Evolutionary conservation across 1,140 invertebrate genomes (phyloP), one percentile per base, ranked within the genome.

Genomic region (Cotesia vestalis): DNA sequence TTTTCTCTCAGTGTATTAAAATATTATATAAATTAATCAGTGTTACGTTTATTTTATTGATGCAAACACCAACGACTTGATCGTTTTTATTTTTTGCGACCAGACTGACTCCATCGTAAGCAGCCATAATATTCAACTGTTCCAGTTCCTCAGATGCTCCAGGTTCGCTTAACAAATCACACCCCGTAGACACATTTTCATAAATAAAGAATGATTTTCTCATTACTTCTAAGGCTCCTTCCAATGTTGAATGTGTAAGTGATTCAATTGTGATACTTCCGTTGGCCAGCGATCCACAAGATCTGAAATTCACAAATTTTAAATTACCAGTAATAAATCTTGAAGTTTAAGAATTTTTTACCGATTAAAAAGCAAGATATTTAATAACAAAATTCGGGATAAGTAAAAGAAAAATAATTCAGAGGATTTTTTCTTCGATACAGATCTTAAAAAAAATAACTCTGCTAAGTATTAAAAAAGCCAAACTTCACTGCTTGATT

Each of bases 31-130:
- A 27, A 27, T 27, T 27, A 27, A 3, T 27, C 27, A 27, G 27
- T 27, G 1, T 51, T 76, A 89, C 91, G 84, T 92, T 90, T 46
- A 92, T 81, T 85, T 92, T 92, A 77, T 92, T 92, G 76, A 92
- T 91, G 5, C 88, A 78, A 0, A 88, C 90, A 0, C 89, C 88
- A 4, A 86, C 88, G 4, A 92, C 89, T 74, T 88, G 77, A 2
- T 82, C 11, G 80, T 91, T 2, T 77, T 69, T 4, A 51, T 89
- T 87, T 1, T 90, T 79, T 0, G 91, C 90, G 0, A 91, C 85
- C n/a, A 92, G 75, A 1, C 91, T 92, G 0, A 91, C 88, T 0
- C 91, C 91, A 76, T 93, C 91, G 64, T 89, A 82, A 0, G 90
- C 90, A 6, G 88, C 87, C 46, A 89, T 84, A 17, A 85, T 77